phyloP scores from a whole-genome alignment of 2,797 vertebrate genomes.

The Chelidonichthys spinosus region DNA sequence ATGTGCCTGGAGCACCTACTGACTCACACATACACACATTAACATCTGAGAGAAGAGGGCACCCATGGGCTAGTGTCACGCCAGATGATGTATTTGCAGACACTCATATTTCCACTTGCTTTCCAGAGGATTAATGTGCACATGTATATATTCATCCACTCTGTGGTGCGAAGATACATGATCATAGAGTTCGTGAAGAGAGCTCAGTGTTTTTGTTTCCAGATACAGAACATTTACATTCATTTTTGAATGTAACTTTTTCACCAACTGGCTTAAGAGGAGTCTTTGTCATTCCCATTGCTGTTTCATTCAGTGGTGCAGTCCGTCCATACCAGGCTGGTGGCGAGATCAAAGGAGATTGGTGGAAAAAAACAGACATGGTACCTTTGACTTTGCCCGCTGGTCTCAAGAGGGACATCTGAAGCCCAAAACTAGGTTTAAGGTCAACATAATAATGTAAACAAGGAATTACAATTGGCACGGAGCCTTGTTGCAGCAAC shows the following conservation, averaged over 20 bases:
- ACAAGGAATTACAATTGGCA: background rate
- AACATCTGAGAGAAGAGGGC: slow-evolving; percentile 26
- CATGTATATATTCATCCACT: slow-evolving; percentile 15
- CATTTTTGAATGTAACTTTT: slow-evolving; percentile 9
- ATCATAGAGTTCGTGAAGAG: background rate
- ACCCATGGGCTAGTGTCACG: slow-evolving; percentile 33
- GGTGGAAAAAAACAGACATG: background rate
- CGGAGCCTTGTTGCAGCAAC: slow-evolving; percentile 1
- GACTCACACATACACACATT: slow-evolving; percentile 24
- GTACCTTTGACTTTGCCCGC: background rate
- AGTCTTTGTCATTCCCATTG: background rate
- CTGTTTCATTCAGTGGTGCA: slow-evolving; percentile 5
- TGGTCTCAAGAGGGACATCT: background rate
- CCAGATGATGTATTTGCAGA: slow-evolving; percentile 37
- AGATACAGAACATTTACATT: slow-evolving; percentile 11
- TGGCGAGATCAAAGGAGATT: slow-evolving; percentile 1
- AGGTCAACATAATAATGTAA: background rate
- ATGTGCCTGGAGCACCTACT: slow-evolving; percentile 45
- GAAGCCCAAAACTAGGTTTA: slow-evolving; percentile 6
- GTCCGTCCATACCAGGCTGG: background rate
- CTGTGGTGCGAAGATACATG: slow-evolving; percentile 2
- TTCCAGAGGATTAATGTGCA: slow-evolving; percentile 33
- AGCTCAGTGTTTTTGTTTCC: slow-evolving; percentile 31
- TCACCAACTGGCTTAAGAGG: slow-evolving; percentile 1
- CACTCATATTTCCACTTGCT: slow-evolving; percentile 15